Evolutionary conservation across 2,113 vertebrate species (phyloP).

Genomic region (Condylura cristata): DNA sequence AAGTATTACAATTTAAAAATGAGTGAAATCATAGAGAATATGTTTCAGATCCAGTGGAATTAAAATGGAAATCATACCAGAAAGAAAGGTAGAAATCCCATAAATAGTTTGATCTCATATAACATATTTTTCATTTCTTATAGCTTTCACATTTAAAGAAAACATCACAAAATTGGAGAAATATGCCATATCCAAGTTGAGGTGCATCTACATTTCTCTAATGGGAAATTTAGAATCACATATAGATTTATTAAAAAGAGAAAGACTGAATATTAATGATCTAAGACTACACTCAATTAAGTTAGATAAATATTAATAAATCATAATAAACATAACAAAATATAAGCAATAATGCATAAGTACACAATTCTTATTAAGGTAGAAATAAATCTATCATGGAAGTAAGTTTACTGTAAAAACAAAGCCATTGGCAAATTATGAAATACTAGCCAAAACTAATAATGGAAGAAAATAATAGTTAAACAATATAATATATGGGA

Average conservation of each 20-base stretch:
- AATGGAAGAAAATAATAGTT: background rate
- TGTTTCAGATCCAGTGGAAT: background rate
- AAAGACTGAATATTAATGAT: background rate
- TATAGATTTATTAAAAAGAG: background rate
- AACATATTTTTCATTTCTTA: background rate
- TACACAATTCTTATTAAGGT: background rate
- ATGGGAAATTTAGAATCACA: background rate
- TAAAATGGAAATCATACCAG: background rate
- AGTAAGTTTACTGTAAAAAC: background rate
- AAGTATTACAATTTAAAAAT: slow-evolving; percentile 37
- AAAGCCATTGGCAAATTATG: background rate
- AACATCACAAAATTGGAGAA: background rate
- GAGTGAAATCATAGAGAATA: background rate
- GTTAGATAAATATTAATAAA: background rate
- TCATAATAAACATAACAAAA: background rate
- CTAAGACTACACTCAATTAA: background rate
- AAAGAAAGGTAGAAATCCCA: background rate
- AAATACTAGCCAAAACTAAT: background rate
- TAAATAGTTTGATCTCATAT: slow-evolving; percentile 3
- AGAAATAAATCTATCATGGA: background rate
- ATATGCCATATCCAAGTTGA: background rate
- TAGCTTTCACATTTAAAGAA: slow-evolving; percentile 27
- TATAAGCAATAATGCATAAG: background rate
- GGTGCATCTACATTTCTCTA: background rate
- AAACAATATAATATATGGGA: background rate